Evolutionary conservation across 2,888 invertebrate species (phyloP).

Genomic region (Nomada flava): DNA sequence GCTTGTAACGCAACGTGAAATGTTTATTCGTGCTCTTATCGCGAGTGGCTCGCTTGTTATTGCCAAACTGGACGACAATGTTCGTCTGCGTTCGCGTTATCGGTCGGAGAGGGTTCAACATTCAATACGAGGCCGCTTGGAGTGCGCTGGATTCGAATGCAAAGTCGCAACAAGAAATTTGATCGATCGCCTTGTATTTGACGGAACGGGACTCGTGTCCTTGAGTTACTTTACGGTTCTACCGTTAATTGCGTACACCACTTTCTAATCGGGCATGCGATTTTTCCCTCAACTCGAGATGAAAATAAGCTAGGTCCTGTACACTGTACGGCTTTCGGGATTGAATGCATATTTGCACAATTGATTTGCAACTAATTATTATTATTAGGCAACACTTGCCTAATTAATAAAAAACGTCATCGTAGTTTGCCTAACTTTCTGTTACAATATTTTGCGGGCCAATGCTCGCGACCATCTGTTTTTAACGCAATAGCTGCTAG

Average conservation of each 20-base stretch:
- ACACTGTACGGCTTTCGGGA: too few relatives aligned
- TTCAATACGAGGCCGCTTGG: constrained; percentile 74
- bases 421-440: neutral
- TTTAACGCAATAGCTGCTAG: too few relatives aligned
- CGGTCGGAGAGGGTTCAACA: constrained; percentile 72
- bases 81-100: constrained; percentile 40
- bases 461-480: too few relatives aligned
- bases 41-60: constrained; percentile 53
- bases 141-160: constrained; percentile 30
- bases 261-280: too few relatives aligned
- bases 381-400: too few relatives aligned
- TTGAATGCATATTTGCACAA: constrained; percentile 7
- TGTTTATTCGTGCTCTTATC: constrained; percentile 54
- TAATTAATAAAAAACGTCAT: neutral
- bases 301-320: too few relatives aligned
- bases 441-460: too few relatives aligned
- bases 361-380: constrained; percentile 1
- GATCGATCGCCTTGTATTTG: neutral
- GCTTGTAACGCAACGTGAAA: constrained; percentile 34
- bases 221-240: neutral
- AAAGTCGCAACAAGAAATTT: constrained; percentile 29
- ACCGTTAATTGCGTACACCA: neutral
- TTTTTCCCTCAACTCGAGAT: neutral
- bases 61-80: constrained; percentile 57
- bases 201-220: neutral